Evolutionary conservation across 1,140 invertebrate genomes (phyloP), one percentile per base, ranked within the genome.

Genomic region (Brachionus asplanchnoidis): DNA sequence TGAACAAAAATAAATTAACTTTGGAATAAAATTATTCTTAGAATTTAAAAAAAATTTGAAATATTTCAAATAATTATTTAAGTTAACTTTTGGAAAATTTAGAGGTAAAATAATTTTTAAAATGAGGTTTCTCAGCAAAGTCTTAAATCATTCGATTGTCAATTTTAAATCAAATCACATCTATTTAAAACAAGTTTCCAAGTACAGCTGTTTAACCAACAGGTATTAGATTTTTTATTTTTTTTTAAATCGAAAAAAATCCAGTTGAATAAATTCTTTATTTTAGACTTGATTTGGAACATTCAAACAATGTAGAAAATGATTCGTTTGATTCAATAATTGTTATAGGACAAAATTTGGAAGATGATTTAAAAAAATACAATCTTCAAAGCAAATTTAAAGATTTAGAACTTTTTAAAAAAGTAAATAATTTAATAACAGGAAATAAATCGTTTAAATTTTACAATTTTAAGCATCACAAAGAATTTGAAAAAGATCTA

Each of bases 401-500:
- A 46, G 65, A 60, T 68, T 65, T 82, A 77, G 26, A 50, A 14
- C 23, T 50, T 3, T 50, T 53, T 12, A 82, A 82, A 82, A 23
- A 82, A 36, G 79, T 82, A 36, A 68, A 50, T 12, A 12, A 80
- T 65, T 17, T 14, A 46, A 23, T 42, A 32, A 8, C 17, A 5
- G 28, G 8, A 8, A 2, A 36, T 5, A 42, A 66, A 40, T 42
- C 3, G 0, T 80, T 65, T 65, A 8, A 65, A 82, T 46, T 14
- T 46, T 17, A 4, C n/a, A 4, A 17, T 60, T 82, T 60, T 14
- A 23, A 82, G 79, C 9, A 65, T 65, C 50, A 82, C 26, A 82
- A 82, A 65, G 79, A 82, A 42, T 82, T 82, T 65, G 79, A 82
- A 65, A 82, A 82, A 82, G 79, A 82, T 60, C 26, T 68, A 65